A percentile compares a stretch with the other conserved stretches of the same genome.
phyloP scores from a whole-genome alignment of 2,888 invertebrate genomes.

The Drosophila multiciliata region DNA sequence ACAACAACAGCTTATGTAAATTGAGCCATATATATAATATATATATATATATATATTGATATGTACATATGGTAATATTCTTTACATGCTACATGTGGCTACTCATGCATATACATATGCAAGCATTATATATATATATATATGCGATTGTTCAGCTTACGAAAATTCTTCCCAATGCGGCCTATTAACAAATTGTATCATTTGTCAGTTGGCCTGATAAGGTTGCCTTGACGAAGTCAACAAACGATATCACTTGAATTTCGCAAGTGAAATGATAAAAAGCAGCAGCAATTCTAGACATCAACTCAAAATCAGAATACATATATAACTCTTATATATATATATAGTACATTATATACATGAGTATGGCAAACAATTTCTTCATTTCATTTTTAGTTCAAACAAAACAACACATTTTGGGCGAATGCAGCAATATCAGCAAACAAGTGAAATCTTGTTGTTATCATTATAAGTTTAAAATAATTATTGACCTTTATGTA shows the following conservation, averaged over 20 bases:
- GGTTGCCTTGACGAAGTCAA: constrained; percentile 24
- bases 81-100: neutral
- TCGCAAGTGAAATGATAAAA: constrained; percentile 13
- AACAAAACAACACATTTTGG: constrained; percentile 12
- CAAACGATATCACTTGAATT: constrained; percentile 35
- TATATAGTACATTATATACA: constrained; percentile 11
- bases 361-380: constrained; percentile 10
- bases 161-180: constrained; percentile 13
- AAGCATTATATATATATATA: neutral
- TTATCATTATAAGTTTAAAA: neutral
- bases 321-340: constrained; percentile 3
- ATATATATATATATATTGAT: neutral
- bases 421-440: neutral
- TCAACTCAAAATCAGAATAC: constrained; percentile 5
- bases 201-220: constrained; percentile 54
- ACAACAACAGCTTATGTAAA: constrained; percentile 40
- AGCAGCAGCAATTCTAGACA: constrained; percentile 12
- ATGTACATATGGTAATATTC: constrained; percentile 6
- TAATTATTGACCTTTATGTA: neutral
- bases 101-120: constrained; percentile 6
- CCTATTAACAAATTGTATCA: constrained; percentile 66
- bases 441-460: neutral
- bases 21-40: constrained; percentile 10
- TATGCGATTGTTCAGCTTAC: constrained; percentile 43
- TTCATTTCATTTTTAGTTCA: constrained; percentile 2